These are phyloP conservation scores for Zoanthus solanderi DNA, from an alignment of 92 coral and sea anemone species.

Conservation along the genomic window DNA sequence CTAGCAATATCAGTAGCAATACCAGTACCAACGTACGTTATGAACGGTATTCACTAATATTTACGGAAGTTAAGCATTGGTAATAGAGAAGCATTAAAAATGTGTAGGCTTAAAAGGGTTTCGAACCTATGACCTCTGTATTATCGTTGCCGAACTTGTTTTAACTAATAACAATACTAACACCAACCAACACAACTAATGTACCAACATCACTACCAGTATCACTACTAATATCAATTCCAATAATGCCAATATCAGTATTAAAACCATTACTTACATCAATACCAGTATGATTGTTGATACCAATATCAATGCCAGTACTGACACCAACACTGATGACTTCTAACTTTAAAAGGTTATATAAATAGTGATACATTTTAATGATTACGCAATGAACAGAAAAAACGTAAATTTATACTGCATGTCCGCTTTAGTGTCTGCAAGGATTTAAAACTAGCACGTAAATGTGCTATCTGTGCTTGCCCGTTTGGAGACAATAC, in stretches of 20 bases:
- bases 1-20: neutral
- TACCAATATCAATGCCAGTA: no score
- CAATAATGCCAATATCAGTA: neutral
- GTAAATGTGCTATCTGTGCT: no score
- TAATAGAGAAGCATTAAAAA: no score
- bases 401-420: neutral
- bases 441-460: no score
- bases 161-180: neutral
- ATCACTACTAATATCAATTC: neutral
- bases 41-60: no score
- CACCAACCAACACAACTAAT: neutral
- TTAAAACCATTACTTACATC: no score
- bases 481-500: neutral
- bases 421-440: no score
- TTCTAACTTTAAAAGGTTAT: neutral
- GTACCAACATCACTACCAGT: neutral
- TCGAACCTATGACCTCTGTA: no score
- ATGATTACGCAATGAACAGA: neutral
- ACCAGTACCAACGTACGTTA: neutral
- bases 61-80: no score
- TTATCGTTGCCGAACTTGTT: no score
- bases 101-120: no score
- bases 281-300: no score
- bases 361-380: neutral
- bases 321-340: neutral